phyloP scores from a whole-genome alignment of 2,113 vertebrate species.

The Pelmatolapia mariae region DNA sequence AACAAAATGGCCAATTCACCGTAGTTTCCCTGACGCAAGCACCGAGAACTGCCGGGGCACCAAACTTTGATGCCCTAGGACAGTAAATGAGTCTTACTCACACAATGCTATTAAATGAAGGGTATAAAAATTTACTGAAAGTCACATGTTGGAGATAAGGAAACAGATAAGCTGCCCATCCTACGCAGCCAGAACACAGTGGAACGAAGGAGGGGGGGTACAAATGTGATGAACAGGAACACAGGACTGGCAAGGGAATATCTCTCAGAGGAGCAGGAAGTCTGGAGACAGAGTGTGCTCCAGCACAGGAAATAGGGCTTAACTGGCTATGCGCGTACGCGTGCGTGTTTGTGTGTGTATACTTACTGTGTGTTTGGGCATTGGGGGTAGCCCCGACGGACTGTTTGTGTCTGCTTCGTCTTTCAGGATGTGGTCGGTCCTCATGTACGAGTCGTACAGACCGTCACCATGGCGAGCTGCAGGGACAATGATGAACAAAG shows the following conservation, averaged over 20 bases:
- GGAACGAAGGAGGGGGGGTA: not conserved
- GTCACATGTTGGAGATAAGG: not conserved
- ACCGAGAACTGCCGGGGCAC: not conserved
- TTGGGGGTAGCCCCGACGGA: slow-evolving; percentile 79
- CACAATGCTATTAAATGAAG: not conserved
- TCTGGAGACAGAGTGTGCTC: slow-evolving; percentile 31
- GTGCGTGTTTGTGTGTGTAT: slow-evolving; percentile 1
- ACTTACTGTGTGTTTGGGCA: slow-evolving; percentile 89
- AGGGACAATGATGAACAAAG: not conserved
- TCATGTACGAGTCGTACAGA: slow-evolving; percentile 94
- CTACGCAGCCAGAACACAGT: not conserved
- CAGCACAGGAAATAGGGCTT: slow-evolving; percentile 43
- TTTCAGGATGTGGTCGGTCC: slow-evolving; percentile 87
- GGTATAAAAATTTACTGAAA: not conserved
- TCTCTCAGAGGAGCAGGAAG: slow-evolving; percentile 45
- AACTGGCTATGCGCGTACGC: not conserved
- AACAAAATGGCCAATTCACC: not conserved
- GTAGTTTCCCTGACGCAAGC: not conserved
- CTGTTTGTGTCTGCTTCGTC: slow-evolving; percentile 80
- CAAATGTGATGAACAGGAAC: not conserved
- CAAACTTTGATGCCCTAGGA: not conserved
- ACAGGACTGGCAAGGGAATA: not conserved
- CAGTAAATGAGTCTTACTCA: not conserved
- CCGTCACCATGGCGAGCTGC: slow-evolving; percentile 86
- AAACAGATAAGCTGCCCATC: not conserved